Percentiles rank a stretch among this genome's conserved stretches.
phyloP scores from a whole-genome alignment of 2,113 vertebrate species.

The Eulemur macaco region DNA sequence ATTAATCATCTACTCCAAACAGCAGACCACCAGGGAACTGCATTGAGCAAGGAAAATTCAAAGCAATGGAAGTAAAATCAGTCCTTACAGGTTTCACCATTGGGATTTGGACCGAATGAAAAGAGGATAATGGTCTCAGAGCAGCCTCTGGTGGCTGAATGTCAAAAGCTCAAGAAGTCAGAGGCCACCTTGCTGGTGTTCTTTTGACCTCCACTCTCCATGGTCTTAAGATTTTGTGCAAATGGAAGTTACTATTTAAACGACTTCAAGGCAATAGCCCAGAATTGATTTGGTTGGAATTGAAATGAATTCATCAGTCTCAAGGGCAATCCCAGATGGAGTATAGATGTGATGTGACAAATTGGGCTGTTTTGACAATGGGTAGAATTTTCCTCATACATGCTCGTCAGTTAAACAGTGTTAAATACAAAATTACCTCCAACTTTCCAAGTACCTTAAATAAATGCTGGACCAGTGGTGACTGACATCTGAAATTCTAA shows the following conservation, averaged over 20 bases:
- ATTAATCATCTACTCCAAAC: slow-evolving; percentile 17
- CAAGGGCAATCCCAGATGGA: background rate
- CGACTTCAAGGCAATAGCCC: background rate
- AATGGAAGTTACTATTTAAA: background rate
- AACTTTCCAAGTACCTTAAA: background rate
- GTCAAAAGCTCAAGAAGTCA: slow-evolving; percentile 71
- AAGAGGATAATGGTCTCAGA: slow-evolving; percentile 44
- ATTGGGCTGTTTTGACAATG: background rate
- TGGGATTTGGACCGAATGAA: slow-evolving; percentile 29
- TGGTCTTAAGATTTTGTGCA: background rate
- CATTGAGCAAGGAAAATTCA: background rate
- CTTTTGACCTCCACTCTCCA: background rate
- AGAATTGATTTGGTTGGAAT: background rate
- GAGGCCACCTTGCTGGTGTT: background rate
- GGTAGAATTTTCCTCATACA: rapidly evolving
- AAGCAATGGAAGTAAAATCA: slow-evolving; percentile 43
- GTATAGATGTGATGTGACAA: background rate
- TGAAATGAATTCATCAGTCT: background rate
- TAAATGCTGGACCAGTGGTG: background rate
- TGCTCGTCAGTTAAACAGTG: background rate
- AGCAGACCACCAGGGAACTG: background rate
- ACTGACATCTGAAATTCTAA: background rate
- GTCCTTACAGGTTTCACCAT: slow-evolving; percentile 21
- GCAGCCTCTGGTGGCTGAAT: slow-evolving; percentile 76
- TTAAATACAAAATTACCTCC: background rate